These are phyloP conservation scores for Halictus quadricinctus DNA, from an alignment of 2,888 invertebrate species.

Conservation along the genomic window DNA sequence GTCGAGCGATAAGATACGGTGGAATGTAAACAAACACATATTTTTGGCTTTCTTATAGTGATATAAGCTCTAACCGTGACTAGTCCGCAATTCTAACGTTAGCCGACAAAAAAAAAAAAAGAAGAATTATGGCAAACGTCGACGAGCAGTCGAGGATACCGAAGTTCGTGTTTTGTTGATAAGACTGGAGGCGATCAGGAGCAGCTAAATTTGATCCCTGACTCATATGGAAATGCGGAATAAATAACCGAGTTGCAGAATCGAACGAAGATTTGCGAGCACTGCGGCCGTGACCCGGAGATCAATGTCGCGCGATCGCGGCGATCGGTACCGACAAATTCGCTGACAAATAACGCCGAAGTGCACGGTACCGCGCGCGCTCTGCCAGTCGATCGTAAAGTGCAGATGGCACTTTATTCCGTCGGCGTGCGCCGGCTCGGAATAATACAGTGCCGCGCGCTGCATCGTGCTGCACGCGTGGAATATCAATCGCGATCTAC, in stretches of 20 bases:
- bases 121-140: no score
- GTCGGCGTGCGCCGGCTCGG: conserved; percentile 50
- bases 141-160: no score
- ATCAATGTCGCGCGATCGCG: conserved; percentile 8
- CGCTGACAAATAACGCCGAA: conserved; percentile 30
- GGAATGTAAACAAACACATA: no score
- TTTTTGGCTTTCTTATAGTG: no score
- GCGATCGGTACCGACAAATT: conserved; percentile 45
- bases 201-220: not conserved
- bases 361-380: not conserved
- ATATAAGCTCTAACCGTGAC: no score
- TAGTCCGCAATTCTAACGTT: no score
- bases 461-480: conserved; percentile 43
- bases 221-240: not conserved
- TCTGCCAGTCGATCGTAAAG: conserved; percentile 29
- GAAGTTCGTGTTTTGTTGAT: not conserved
- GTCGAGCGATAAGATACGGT: no score
- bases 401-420: conserved; percentile 53
- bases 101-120: no score
- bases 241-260: not conserved
- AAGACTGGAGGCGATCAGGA: not conserved
- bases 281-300: conserved; percentile 36
- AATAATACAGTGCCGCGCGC: conserved; percentile 54
- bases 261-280: not conserved
- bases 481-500: conserved; percentile 62